A percentile compares a stretch with the other conserved stretches of the same genome.
phyloP scores from a whole-genome alignment of 2,888 invertebrate genomes.

The Ophraella communa region DNA sequence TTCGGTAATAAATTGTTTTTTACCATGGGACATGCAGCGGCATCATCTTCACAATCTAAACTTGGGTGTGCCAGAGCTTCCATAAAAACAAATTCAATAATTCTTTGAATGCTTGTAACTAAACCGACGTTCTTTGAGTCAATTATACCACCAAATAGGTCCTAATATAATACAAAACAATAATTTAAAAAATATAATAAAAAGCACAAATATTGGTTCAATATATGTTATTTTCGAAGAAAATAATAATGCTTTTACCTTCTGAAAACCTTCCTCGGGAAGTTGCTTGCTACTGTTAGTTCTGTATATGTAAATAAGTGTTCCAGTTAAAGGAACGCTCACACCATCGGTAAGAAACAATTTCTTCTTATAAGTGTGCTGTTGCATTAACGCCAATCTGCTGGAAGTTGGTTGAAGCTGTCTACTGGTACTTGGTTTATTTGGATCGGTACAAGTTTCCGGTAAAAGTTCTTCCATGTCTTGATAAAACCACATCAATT shows the following conservation, averaged over 20 bases:
- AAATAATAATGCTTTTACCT: no score
- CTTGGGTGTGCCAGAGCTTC: slow-evolving; percentile 85
- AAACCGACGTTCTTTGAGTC: slow-evolving; percentile 80
- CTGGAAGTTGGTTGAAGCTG: slow-evolving; percentile 53
- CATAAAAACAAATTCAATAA: slow-evolving; percentile 89
- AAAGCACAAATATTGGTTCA: no score
- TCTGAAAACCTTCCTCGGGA: slow-evolving; percentile 92
- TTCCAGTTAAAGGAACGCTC: slow-evolving; percentile 79
- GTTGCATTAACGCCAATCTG: slow-evolving; percentile 53
- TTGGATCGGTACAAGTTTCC: slow-evolving; percentile 48
- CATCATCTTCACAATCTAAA: slow-evolving; percentile 81
- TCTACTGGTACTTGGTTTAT: slow-evolving; percentile 52
- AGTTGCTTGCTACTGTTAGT: slow-evolving; percentile 83
- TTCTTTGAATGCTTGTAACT: slow-evolving; percentile 85
- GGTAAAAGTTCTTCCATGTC: slow-evolving; percentile 76
- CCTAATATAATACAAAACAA: no score
- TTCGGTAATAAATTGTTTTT: slow-evolving; percentile 84
- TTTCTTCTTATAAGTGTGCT: slow-evolving; percentile 70
- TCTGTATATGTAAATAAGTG: slow-evolving; percentile 86
- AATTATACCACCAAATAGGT: slow-evolving; percentile 77
- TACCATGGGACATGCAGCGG: slow-evolving; percentile 78
- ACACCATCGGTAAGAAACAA: slow-evolving; percentile 86
- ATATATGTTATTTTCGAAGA: no score
- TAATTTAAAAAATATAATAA: no score
- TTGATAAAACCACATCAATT: slow-evolving; percentile 89